Conservation (phyloP, 2,113 vertebrate genomes). For the Falco punctatus region DNA sequence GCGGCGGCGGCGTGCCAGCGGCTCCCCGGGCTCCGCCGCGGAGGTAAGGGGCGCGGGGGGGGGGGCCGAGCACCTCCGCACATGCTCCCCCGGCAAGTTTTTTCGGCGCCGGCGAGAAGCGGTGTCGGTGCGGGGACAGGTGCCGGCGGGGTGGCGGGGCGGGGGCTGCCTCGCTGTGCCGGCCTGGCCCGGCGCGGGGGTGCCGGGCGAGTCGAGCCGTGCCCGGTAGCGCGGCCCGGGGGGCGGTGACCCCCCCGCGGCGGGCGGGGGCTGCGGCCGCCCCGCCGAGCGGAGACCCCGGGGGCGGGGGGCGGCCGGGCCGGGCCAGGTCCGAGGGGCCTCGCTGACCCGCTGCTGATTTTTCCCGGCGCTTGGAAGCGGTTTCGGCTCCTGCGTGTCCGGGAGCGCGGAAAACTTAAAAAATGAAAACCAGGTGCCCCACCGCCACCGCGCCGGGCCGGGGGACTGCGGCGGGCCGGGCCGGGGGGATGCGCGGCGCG, state of each 20-base stretch:
- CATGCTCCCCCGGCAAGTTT: neutral
- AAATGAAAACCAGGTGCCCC: neutral
- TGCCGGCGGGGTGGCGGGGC: neutral
- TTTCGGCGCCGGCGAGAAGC: neutral
- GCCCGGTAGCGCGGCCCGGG: neutral
- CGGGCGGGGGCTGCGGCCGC: neutral
- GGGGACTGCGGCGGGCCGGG: too few species aligned
- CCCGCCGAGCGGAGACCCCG: neutral
- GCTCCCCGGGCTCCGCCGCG: neutral
- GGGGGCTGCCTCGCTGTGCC: neutral
- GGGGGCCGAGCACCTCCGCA: neutral
- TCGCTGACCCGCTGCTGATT: neutral
- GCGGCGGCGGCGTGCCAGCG: neutral
- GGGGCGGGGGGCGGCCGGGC: neutral
- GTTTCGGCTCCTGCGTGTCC: neutral
- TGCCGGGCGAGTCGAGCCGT: neutral
- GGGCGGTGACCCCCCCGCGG: neutral
- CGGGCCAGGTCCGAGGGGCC: neutral
- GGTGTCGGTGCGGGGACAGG: neutral
- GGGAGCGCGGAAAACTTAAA: neutral
- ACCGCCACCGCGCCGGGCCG: too few species aligned
- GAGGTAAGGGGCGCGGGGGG: neutral
- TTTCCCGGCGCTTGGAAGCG: neutral
- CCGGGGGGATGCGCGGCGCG: conserved; percentile 10
- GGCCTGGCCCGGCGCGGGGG: neutral